Base-by-base conservation (phyloP, 2,888 invertebrate species). In the Pardosa pseudoannulata region DNA sequence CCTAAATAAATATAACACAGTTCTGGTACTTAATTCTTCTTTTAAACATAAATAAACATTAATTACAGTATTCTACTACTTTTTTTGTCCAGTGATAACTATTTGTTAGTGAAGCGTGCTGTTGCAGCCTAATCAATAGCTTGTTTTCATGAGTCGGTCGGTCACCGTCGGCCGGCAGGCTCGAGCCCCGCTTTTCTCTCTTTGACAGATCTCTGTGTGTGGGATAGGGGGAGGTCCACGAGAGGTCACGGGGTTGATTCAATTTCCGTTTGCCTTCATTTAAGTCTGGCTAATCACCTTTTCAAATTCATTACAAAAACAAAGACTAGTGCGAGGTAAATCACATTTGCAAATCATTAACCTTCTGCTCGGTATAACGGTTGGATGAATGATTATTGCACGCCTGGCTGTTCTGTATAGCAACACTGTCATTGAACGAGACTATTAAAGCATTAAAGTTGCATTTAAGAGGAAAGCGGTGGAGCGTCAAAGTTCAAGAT, bases 191-290 rank as follows among this genome's bases (percentile, higher is more conserved):
- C 67, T 41, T 27, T 29, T 32, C 31, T 62, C 71, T 70, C 70
- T 78, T 78, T 83, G 83, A 83, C 83, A 83, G 83, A 78, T 83
- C 83, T 67, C 73, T 56, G 76, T 78, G 83, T 83, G 83, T 73
- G 83, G 83, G 71, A 78, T 72, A 70, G 75, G 71, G 78, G 83
- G 83, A 78, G 83, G 83, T 72, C 65, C 67, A 23, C 1, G 27
- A 28, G 19, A 56, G 83, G 78, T 83, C 72, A 83, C 9, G 39
- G 64, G 83, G 83, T 83, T 78, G 78, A 83, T 83, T 83, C 73
- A 78, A 78, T 83, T 83, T 83, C 83, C 78, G 83, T 36, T 83
- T 83, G 36, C 67, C 72, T 83, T 83, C 72, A 83, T 78, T 78
- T 83, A 46, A 36, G 23, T 31, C 32, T n/a, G 36, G 46, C 75